These are phyloP conservation scores for Metaphire vulgaris DNA, from an alignment of 1,140 invertebrate species.

Conservation along the genomic window DNA sequence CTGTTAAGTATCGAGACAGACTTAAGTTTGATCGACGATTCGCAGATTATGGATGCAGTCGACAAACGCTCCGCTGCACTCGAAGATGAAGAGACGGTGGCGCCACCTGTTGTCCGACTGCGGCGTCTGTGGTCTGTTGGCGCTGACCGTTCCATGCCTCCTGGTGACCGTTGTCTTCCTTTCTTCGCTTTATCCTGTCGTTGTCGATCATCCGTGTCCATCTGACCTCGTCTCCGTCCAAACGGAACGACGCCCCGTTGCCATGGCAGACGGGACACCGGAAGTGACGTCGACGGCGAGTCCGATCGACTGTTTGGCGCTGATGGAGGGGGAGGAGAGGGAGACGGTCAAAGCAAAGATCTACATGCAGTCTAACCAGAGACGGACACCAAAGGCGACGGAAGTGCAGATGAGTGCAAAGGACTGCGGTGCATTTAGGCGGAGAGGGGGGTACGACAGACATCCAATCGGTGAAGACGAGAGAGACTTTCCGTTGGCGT, in stretches of 20 bases:
- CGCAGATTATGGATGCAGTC: no score
- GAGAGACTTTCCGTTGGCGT: slow-evolving; percentile 24
- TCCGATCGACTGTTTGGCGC: slow-evolving; percentile 10
- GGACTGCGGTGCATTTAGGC: neutral
- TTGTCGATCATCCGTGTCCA: neutral
- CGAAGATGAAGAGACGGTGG: no score
- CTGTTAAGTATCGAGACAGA: no score
- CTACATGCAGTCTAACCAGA: neutral
- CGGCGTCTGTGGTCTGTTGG: no score
- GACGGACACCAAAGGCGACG: neutral
- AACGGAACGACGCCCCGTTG: neutral
- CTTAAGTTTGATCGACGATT: no score
- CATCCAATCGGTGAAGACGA: slow-evolving; percentile 16
- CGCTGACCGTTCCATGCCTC: neutral
- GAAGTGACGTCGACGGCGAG: neutral
- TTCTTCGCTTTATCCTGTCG: neutral
- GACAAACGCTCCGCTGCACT: no score
- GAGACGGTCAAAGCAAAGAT: neutral
- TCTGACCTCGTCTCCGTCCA: neutral
- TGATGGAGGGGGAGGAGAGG: slow-evolving; percentile 11
- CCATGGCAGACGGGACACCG: neutral
- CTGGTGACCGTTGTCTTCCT: neutral
- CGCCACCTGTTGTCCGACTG: no score
- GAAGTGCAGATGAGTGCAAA: neutral
- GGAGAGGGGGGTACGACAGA: neutral